These are phyloP conservation scores for Drosophila meridionalis DNA, from an alignment of 2,888 invertebrate genomes.

Conservation along the genomic window DNA sequence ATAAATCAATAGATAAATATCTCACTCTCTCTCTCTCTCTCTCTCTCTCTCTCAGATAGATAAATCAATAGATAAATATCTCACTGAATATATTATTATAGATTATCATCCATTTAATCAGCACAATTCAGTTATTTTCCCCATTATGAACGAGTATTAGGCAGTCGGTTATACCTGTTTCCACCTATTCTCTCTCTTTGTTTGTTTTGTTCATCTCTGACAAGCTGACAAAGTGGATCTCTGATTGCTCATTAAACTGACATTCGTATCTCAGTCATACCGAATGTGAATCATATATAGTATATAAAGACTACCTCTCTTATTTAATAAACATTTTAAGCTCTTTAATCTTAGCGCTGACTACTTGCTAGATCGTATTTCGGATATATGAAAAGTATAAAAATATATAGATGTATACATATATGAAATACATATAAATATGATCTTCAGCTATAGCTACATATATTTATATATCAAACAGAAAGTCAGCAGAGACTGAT, in stretches of 20 bases:
- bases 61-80: too few relatives aligned
- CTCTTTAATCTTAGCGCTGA: slow-evolving; percentile 4
- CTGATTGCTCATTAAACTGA: slow-evolving; percentile 44
- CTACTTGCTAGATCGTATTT: not conserved
- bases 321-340: slow-evolving; percentile 1
- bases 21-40: too few relatives aligned
- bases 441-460: not conserved
- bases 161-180: not conserved
- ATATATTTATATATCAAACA: not conserved
- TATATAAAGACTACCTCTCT: slow-evolving; percentile 11
- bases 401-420: too few relatives aligned
- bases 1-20: not conserved
- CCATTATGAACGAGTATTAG: not conserved
- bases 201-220: slow-evolving; percentile 17
- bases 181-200: not conserved
- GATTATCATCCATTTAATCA: too few relatives aligned
- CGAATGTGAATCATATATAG: slow-evolving; percentile 21
- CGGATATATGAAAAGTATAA: not conserved
- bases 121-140: not conserved
- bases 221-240: slow-evolving; percentile 50
- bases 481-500: not conserved
- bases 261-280: slow-evolving; percentile 23
- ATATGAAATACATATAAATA: not conserved
- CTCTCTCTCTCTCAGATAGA: too few relatives aligned
- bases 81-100: too few relatives aligned